Evolutionary conservation across 2,888 invertebrate species (phyloP), one percentile per base, ranked within the genome.

Genomic region (Temnothorax unifasciatus): DNA sequence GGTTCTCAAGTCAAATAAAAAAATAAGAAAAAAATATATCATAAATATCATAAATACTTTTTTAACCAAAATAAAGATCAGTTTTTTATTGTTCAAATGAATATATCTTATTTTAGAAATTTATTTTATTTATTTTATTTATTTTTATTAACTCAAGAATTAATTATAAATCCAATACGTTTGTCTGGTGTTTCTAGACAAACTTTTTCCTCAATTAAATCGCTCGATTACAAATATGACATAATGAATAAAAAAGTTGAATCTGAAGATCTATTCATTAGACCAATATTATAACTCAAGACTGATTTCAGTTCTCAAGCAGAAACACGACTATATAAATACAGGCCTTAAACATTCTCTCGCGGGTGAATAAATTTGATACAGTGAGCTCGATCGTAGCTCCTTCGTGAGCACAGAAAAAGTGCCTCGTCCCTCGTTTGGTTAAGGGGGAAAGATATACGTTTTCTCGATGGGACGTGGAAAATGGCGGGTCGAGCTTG

Each of bases 401-500:
- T 76, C 54, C 38, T 77, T 69, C 41, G 77, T 18, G 59, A 50
- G 41, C 21, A 18, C 21, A 76, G 38, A 34, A 64, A 64, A 64
- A 50, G 52, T 66, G 38, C 25, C 50, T 47, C 44, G 21, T 79
- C 73, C 38, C 73, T 50, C 79, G 38, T 50, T 47, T 47, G 9
- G 34, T 59, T 79, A 61, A 71, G 15, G 63, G 63, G 54, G 41
- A 61, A 63, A 75, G 76, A 76, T 64, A 52, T 76, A 79, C 59
- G 50, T 81, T 47, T 81, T 59, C 44, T 75, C 71, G 77, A 85
- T 79, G 66, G 75, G 61, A 68, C 71, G 18, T 54, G 71, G 79
- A 87, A 87, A 85, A 87, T 87, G 83, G 87, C 79, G 83, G 71
- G 74, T 63, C 64, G 69, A 79, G 79, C 85, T 87, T 75, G 85